Conservation (phyloP, 2,797 vertebrate species). For the Fratercula arctica region DNA sequence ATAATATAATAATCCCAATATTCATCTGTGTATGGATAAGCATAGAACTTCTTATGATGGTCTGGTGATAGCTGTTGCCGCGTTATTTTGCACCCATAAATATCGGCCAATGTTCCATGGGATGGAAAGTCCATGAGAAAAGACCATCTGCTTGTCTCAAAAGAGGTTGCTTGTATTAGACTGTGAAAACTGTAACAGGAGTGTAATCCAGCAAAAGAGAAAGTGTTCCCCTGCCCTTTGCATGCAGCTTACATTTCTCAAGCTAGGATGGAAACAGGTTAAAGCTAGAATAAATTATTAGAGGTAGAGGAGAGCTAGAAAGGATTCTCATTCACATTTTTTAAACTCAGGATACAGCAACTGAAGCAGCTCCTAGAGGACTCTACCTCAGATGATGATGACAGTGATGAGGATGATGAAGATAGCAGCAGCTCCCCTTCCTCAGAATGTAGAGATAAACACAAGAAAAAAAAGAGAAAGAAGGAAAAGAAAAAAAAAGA, state of each 20-base stretch:
- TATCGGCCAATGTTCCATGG: not conserved
- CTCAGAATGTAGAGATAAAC: conserved; percentile 75
- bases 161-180: not conserved
- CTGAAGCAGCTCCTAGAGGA: conserved; percentile 92
- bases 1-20: not conserved
- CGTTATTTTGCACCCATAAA: not conserved
- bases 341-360: conserved; percentile 87
- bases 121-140: not conserved
- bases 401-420: conserved; percentile 52
- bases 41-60: not conserved
- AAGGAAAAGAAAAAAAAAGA: conserved; percentile 85
- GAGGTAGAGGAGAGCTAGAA: not conserved
- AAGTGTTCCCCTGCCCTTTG: not conserved
- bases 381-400: conserved; percentile 82
- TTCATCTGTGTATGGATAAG: not conserved
- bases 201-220: not conserved
- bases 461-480: conserved; percentile 86
- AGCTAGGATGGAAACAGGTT: not conserved
- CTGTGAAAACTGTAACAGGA: not conserved
- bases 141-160: not conserved
- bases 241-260: not conserved
- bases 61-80: not conserved
- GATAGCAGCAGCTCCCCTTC: conserved; percentile 80
- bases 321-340: not conserved
- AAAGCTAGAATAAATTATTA: not conserved